Evolutionary conservation across 2,113 vertebrate species (phyloP), one percentile per base, ranked within the genome.

Genomic region (Seriola aureovittata): DNA sequence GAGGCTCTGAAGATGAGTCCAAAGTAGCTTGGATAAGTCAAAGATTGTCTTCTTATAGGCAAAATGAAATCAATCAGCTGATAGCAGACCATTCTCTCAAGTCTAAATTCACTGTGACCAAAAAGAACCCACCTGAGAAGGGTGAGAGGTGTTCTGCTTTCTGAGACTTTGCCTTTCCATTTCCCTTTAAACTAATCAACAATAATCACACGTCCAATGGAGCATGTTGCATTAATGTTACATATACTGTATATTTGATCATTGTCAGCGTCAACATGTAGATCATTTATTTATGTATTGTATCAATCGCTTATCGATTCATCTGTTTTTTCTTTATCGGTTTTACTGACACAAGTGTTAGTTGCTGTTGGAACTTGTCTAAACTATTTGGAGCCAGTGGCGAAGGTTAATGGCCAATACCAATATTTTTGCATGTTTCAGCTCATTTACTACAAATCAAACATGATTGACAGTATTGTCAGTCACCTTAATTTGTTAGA

Each of bases 11-110:
- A 0, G 96, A 96, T 0, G 94, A 94, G 64, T 72, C 90, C 3
- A 97, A 98, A 82, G 80, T 93, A 25, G 95, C 96, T 0, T 98
- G 97, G 94, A 96, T 97, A 0, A 93, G 95, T 78, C 97, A 96
- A 89, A 96, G 96, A 91, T 93, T 97, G 78, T 97, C 97, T 3
- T 96, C 97, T 75, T 97, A 97, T 89, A 98, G 96, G 92, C 97
- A 98, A 93, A 97, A 97, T 0, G 97, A 99, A 94, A 97, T 98
- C 96, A 98, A 99, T 94, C 94, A 95, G 91, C 91, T 96, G 90
- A 95, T 95, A 67, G 90, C 93, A 34, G 94, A 95, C 75, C 94
- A 95, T 64, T 86, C 95, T 13, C 89, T 96, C 60, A 94, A 93
- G 76, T 84, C 93, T 10, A 95, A 94, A 82, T 91, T 95, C 34